Percentiles rank a stretch among this genome's conserved stretches.
phyloP scores from a whole-genome alignment of 2,113 vertebrate genomes.

The Butorides virescens region DNA sequence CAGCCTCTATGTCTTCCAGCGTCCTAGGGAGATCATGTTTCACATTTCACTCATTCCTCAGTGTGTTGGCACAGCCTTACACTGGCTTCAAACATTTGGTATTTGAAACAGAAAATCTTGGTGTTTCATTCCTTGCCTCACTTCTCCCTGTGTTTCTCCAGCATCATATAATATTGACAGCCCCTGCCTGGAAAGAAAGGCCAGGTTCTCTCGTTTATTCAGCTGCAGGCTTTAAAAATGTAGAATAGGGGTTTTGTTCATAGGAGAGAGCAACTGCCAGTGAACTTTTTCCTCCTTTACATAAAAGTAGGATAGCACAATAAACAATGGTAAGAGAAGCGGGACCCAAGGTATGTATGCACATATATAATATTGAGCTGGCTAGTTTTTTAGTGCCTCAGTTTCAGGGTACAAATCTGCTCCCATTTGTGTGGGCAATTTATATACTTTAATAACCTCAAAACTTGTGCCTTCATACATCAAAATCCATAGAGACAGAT shows the following conservation, averaged over 20 bases:
- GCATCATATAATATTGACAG: slow-evolving; percentile 69
- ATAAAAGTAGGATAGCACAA: slow-evolving; percentile 58
- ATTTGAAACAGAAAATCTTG: slow-evolving; percentile 72
- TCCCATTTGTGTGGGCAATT: not conserved
- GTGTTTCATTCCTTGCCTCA: slow-evolving; percentile 69
- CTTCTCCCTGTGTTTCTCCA: slow-evolving; percentile 67
- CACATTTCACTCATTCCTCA: slow-evolving; percentile 69
- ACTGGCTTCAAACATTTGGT: slow-evolving; percentile 69
- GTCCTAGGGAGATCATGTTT: not conserved
- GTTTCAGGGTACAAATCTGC: not conserved
- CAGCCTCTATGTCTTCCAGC: slow-evolving; percentile 53
- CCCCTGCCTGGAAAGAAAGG: slow-evolving; percentile 63
- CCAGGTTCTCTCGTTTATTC: slow-evolving; percentile 60
- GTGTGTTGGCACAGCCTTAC: slow-evolving; percentile 55
- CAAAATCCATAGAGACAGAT: not conserved
- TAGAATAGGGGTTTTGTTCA: slow-evolving; percentile 68
- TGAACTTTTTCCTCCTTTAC: slow-evolving; percentile 66
- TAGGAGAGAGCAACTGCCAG: slow-evolving; percentile 50
- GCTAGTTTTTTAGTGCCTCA: not conserved
- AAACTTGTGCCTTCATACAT: not conserved
- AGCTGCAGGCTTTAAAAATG: slow-evolving; percentile 67
- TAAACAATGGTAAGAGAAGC: slow-evolving; percentile 63
- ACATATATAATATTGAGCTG: not conserved
- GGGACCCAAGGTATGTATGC: not conserved
- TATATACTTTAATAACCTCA: not conserved